Evolutionary conservation across 2,797 vertebrate genomes (phyloP).

Genomic region (Sarcophilus harrisii): DNA sequence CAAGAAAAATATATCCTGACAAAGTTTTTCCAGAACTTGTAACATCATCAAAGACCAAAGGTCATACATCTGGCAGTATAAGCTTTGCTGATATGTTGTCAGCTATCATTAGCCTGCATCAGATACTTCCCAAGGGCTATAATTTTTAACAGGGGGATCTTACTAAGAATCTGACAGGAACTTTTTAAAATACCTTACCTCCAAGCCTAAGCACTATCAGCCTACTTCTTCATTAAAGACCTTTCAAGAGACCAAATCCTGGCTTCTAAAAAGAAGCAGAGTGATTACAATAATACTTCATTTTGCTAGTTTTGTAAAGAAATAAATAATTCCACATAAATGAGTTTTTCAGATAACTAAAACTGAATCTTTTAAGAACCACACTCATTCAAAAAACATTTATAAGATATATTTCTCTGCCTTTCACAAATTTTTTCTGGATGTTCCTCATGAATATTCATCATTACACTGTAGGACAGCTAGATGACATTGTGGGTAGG

Average conservation of each 20-base stretch:
- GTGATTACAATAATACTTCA: neutral
- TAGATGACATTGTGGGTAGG: neutral
- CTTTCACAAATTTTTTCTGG: neutral
- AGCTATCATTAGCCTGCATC: neutral
- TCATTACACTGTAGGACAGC: neutral
- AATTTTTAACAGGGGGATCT: conserved; percentile 8
- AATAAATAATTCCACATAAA: conserved; percentile 22
- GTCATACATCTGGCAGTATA: neutral
- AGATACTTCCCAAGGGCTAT: neutral
- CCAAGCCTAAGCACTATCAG: neutral
- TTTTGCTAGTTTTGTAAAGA: conserved; percentile 9
- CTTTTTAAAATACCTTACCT: conserved; percentile 8
- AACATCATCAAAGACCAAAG: neutral
- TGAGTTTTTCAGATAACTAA: conserved; percentile 7
- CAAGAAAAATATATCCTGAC: conserved; percentile 14
- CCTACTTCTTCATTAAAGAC: conserved; percentile 31
- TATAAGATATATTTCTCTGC: conserved; percentile 3
- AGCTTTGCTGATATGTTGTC: neutral
- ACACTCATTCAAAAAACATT: conserved; percentile 19
- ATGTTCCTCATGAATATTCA: neutral
- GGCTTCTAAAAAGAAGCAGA: conserved; percentile 10
- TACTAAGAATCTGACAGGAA: neutral
- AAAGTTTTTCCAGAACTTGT: neutral
- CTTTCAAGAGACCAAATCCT: neutral
- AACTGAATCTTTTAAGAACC: neutral